Base-by-base conservation (phyloP, 2,797 vertebrate species). In the Tokudaia tokunoshimensis region DNA sequence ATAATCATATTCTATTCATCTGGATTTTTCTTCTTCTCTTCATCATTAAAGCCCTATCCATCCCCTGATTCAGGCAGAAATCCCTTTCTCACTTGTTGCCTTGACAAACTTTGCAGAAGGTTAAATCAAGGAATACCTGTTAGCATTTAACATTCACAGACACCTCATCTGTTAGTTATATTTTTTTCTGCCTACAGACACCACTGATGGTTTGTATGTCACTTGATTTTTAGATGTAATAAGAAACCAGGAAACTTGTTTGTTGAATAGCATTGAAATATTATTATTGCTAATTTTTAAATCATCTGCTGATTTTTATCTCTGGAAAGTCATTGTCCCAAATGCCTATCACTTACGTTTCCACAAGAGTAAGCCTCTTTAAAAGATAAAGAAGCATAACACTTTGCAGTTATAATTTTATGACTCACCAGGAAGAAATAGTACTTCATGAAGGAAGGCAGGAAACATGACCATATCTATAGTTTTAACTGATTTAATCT, bases 401-500 rank as follows among this genome's bases (percentile, higher is more conserved):
- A 89, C 20, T 96, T 83, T 95, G 52, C 26, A 55, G 74, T 94
- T 95, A 70, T 34, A 86, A 87, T 94, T 92, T 93, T 86, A 92
- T 97, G 85, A 94, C 20, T 93, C 61, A 76, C n/a, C 19, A 26
- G 26, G 57, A 55, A 29, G 63, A 5, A 47, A 90, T 44, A 13
- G 50, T 63, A 89, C 52, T 92, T 95, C 50, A 95, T 26, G 94
- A 95, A 96, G 70, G 82, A 94, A 91, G 22, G 15, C 61, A 95
- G 61, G 63, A 82, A 97, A 44, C 80, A 85, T 19, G 63, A 52
- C 50, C 19, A 24, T 90, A 94, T 70, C 84, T 34, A 88, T 81
- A 88, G 37, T 94, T 96, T 95, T 89, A 95, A 96, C 95, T 94
- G 95, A 76, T 96, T 96, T 96, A 89, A 67, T 95, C 47, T 96